Conservation (phyloP, 2,797 vertebrate genomes). For the Enteromius thamalakanensis region DNA sequence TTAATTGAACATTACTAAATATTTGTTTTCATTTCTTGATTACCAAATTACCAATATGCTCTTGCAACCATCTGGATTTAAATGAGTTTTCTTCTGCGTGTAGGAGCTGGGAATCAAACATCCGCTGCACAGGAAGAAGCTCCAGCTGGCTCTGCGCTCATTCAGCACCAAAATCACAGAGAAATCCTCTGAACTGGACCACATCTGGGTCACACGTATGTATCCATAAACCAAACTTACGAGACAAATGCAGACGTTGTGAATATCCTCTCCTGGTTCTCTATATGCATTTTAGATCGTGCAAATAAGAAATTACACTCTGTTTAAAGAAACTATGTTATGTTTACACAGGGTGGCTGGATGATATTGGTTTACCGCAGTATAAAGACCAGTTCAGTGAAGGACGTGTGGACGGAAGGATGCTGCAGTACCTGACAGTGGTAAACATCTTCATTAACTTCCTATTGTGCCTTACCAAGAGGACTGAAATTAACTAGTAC, state of each 20-base stretch:
- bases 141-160: constrained; percentile 87
- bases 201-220: constrained; percentile 96
- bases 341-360: constrained; percentile 87
- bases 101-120: constrained; percentile 94
- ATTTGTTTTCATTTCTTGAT: background rate
- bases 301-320: background rate
- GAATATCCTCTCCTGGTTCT: background rate
- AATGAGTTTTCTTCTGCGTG: background rate
- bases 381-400: constrained; percentile 98
- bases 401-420: constrained; percentile 90
- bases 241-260: background rate
- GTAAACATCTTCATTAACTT: constrained; percentile 70
- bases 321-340: background rate
- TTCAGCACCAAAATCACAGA: constrained; percentile 82
- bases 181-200: constrained; percentile 88
- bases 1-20: background rate
- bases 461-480: background rate
- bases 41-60: background rate
- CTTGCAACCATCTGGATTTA: background rate
- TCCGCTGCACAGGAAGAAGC: constrained; percentile 93
- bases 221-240: constrained; percentile 46
- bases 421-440: constrained; percentile 96
- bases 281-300: background rate
- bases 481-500: background rate
- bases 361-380: constrained; percentile 97